Conservation (phyloP, 2,888 invertebrate species). For the Archips xylosteana region DNA sequence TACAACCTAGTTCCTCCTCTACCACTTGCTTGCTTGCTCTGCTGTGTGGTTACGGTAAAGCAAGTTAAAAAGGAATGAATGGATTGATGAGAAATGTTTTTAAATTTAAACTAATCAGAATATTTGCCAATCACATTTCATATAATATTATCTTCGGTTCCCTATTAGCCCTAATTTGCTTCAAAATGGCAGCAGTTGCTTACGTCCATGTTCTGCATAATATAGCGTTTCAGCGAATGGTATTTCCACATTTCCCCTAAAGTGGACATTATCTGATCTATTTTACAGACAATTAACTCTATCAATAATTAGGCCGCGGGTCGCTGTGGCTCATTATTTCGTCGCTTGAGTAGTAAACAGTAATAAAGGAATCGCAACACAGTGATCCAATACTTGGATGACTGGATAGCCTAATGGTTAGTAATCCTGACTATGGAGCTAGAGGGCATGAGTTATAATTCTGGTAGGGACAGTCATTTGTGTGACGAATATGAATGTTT, state of each 20-base stretch:
- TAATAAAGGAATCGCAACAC: too few relatives aligned
- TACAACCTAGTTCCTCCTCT: too few relatives aligned
- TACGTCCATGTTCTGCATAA: constrained; percentile 7
- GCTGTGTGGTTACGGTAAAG: too few relatives aligned
- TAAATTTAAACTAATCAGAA: not conserved
- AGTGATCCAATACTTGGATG: not conserved
- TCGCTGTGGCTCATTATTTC: constrained; percentile 25
- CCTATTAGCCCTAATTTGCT: not conserved
- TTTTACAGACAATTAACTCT: constrained; percentile 39
- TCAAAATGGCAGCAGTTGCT: not conserved
- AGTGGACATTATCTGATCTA: constrained; percentile 35
- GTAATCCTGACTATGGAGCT: too few relatives aligned
- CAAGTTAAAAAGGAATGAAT: too few relatives aligned
- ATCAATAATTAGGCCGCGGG: constrained; percentile 39
- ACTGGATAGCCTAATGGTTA: too few relatives aligned
- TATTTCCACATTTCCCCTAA: constrained; percentile 14
- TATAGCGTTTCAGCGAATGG: constrained; percentile 16
- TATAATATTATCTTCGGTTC: not conserved
- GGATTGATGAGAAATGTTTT: too few relatives aligned
- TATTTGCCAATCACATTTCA: not conserved
- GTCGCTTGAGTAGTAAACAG: constrained; percentile 16
- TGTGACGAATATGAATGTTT: too few relatives aligned
- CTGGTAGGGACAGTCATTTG: too few relatives aligned
- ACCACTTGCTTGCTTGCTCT: too few relatives aligned
- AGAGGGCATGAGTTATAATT: too few relatives aligned